These are phyloP conservation scores for Enteromius afrohamiltoni DNA, from an alignment of 2,797 vertebrate genomes.

Conservation along the genomic window DNA sequence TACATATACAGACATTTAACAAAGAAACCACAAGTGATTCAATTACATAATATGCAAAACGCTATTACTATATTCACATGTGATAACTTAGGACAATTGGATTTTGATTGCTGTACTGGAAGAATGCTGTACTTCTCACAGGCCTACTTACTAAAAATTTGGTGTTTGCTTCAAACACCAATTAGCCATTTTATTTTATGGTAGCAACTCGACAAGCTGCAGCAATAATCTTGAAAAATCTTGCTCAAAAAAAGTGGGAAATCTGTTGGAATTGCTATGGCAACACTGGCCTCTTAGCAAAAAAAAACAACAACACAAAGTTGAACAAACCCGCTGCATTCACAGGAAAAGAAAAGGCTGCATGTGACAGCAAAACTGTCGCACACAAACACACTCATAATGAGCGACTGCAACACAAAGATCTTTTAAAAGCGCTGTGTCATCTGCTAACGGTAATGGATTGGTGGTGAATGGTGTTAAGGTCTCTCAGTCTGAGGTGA, in stretches of 20 bases:
- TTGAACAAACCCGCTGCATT: slow-evolving; percentile 20
- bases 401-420: slow-evolving; percentile 7
- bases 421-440: neutral
- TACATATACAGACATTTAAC: neutral
- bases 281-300: slow-evolving; percentile 28
- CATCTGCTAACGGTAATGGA: slow-evolving; percentile 22
- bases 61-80: neutral
- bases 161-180: slow-evolving; percentile 6
- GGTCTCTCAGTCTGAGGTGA: neutral
- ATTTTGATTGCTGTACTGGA: neutral
- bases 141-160: neutral
- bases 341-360: slow-evolving; percentile 3
- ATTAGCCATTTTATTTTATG: neutral
- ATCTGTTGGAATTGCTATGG: slow-evolving; percentile 39
- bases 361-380: neutral
- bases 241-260: slow-evolving; percentile 6
- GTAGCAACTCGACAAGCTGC: neutral
- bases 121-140: neutral
- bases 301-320: neutral
- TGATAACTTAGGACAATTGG: neutral
- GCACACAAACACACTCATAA: slow-evolving; percentile 1
- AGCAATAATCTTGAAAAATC: slow-evolving; percentile 1
- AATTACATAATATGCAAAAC: neutral
- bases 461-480: neutral
- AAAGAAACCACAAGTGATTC: neutral